Base-by-base conservation (phyloP, 2,113 vertebrate species). In the Procavia capensis region DNA sequence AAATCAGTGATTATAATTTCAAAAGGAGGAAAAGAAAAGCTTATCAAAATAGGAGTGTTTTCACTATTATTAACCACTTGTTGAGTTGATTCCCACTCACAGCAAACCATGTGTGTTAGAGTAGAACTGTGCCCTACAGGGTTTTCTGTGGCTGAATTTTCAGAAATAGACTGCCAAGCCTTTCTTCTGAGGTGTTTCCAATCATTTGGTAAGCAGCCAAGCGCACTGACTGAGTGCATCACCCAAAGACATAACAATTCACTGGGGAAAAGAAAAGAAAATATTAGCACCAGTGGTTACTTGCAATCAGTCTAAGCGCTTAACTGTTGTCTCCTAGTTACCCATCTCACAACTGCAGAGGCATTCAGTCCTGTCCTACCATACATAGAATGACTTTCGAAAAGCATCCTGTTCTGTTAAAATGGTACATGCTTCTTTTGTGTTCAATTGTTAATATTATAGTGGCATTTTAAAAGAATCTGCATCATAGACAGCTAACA, bases 1-100 rank as follows among this genome's bases (percentile, higher is more conserved):
- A 2, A 96, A 89, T 93, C 91, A 78, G 54, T 82, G 34, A 47
- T 57, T 24, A 54, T 39, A 36, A 91, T 85, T 93, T 91, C 68
- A 92, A 76, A 13, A 31, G 34, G 13, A 81, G 59, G 57, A 22
- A 45, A 63, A 93, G 88, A 47, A 79, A n/a, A 88, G 68, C 54
- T 66, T 72, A 29, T 3, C 3, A 66, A 88, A 78, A 29, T 14
- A 34, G n/a, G 36, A 34, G 31, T 29, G 19, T 96, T 68, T 82
- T 95, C 57, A 39, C 66, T 59, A 85, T 84, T 9, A 64, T 68
- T 80, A 88, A 92, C 17, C 66, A n/a, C 34, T 70, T 70, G 19
- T 36, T n/a, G 68, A 39, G 20, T 72, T 4, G 20, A 22, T 36
- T 39, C 22, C 36, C 39, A 9, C 70, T 72, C 70, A 72, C 36